Evolutionary conservation across 2,113 vertebrate species (phyloP).

Genomic region (Macrotus californicus): DNA sequence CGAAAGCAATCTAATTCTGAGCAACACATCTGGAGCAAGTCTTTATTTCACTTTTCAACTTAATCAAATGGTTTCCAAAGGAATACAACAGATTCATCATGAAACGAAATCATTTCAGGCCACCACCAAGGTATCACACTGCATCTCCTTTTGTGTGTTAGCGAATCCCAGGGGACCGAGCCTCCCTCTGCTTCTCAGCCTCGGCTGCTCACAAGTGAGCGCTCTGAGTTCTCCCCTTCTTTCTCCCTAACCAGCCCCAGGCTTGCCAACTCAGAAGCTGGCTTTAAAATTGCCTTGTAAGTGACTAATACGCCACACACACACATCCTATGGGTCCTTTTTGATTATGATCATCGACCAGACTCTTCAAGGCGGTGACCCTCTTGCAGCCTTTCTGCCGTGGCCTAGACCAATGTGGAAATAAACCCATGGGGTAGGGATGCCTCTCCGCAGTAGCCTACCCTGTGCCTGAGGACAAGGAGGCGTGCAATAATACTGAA

Average conservation of each 20-base stretch:
- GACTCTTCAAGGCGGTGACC: not conserved
- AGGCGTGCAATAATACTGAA: not conserved
- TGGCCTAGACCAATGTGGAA: not conserved
- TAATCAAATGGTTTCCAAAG: not conserved
- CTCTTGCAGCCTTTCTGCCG: not conserved
- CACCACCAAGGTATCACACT: no score
- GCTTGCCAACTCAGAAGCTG: not conserved
- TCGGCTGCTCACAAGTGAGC: fast-evolving
- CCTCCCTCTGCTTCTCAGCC: not conserved
- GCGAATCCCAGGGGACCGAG: not conserved
- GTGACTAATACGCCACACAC: not conserved
- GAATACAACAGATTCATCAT: not conserved
- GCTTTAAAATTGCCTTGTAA: not conserved
- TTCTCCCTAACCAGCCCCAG: not conserved
- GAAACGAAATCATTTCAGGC: not conserved
- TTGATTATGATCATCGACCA: not conserved
- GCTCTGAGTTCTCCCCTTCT: not conserved
- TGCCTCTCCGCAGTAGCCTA: fast-evolving
- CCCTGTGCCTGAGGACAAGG: not conserved
- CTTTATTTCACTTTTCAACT: not conserved
- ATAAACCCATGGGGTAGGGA: not conserved
- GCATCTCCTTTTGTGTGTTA: not conserved
- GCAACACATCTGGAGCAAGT: not conserved
- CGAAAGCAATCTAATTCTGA: not conserved
- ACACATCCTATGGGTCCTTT: not conserved